A percentile compares a stretch with the other conserved stretches of the same genome.
Conservation (phyloP, 2,113 vertebrate genomes). For the Emydura subglobosa region DNA sequence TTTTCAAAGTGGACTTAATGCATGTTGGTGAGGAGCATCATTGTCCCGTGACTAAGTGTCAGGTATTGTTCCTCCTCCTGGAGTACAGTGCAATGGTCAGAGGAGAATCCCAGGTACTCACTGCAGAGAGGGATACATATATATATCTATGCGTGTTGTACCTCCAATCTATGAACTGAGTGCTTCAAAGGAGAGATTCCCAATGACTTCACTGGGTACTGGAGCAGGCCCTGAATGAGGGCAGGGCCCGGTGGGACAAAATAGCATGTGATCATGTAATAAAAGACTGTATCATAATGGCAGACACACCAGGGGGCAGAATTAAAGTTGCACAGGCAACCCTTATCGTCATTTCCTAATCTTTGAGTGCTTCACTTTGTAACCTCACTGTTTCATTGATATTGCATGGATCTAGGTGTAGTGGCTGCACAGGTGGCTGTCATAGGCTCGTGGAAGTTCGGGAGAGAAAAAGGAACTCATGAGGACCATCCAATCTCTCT, state of each 20-base stretch:
- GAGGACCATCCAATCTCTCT: neutral
- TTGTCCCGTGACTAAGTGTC: neutral
- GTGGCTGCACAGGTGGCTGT: neutral
- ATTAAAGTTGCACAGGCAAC: no score
- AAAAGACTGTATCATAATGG: no score
- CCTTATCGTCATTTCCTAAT: no score
- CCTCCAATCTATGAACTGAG: neutral
- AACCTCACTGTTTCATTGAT: no score
- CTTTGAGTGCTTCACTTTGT: no score
- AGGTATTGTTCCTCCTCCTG: accelerated
- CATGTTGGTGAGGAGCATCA: neutral
- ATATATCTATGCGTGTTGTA: no score
- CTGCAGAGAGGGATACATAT: no score
- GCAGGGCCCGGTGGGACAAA: neutral
- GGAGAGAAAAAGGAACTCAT: neutral
- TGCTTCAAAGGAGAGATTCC: neutral
- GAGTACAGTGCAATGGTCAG: neutral
- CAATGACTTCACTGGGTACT: neutral
- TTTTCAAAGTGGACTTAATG: no score
- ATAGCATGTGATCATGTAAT: no score
- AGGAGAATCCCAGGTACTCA: neutral
- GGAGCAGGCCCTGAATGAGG: neutral
- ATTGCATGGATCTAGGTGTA: neutral
- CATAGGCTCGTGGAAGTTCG: neutral
- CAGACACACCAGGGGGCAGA: no score